Base-by-base conservation (phyloP, 2,113 vertebrate species). In the Lycaon pictus region DNA sequence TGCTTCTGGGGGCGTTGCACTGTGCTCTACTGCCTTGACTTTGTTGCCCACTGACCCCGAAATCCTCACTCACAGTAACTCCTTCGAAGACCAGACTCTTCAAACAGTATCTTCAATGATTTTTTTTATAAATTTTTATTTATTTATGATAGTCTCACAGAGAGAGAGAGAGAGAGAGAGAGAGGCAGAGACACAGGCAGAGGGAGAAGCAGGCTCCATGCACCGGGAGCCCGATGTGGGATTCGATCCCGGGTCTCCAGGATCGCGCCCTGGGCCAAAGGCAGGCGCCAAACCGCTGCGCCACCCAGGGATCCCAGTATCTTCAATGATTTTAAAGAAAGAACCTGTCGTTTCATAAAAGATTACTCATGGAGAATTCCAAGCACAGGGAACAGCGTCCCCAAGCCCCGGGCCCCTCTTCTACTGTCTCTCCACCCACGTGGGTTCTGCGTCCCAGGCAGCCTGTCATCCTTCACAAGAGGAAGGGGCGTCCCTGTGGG, bases 1-100 rank as follows among this genome's bases (percentile, higher is more conserved):
- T 48, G 4, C 53, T 19, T 3, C 0, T 9, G 25, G 25, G 43
- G 69, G 27, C 19, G 2, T 63, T 32, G 0, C 20, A 1, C 11
- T 56, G 51, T 27, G 19, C 16, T 15, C 0, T 10, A 56, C 25
- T 4, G 85, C 65, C 51, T 27, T 29, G 12, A 17, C 11, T 11
- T 5, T 27, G 67, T 19, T 37, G 22, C 29, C 27, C 25, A 56
- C 11, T 11, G 72, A 19, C n/a, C 88, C 37, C 63, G 48, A 69
- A 35, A 53, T 15, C 32, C 69, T 51, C 63, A 19, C 19, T 25
- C 43, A 7, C 19, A 25, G 22, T 51, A 27, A 53, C 22, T 53
- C 7, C 22, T 80, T 35, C 32, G 19, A 20, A 65, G 37, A 62
- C 56, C 53, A 19, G 22, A 1, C 32, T 25, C 60, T 51, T 16